Evolutionary conservation across 2,888 invertebrate species (phyloP).

Genomic region (Lasioglossum pauxillum): DNA sequence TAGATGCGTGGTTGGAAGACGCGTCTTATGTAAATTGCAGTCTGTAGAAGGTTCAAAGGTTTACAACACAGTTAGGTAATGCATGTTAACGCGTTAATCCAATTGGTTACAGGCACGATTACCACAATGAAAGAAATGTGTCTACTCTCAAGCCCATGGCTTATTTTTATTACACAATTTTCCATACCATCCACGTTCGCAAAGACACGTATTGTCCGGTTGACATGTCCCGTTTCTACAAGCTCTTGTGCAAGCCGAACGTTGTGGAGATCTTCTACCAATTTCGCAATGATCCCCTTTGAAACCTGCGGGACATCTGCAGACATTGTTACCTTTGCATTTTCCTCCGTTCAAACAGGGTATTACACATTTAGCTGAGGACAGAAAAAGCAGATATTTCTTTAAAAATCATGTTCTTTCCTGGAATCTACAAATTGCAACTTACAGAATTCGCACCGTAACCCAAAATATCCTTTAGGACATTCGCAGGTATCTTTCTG

Average conservation of each 20-base stretch:
- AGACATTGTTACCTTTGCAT: constrained; percentile 95
- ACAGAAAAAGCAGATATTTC: constrained; percentile 22
- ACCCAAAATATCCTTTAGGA: constrained; percentile 95
- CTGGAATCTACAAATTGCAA: constrained; percentile 72
- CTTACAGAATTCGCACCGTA: constrained; percentile 96
- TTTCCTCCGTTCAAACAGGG: constrained; percentile 96
- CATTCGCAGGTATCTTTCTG: constrained; percentile 97
- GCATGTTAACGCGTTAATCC: constrained; percentile 34
- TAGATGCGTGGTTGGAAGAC: constrained; percentile 13
- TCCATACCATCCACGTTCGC: constrained; percentile 94
- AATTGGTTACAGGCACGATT: constrained; percentile 49
- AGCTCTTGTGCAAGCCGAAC: constrained; percentile 90
- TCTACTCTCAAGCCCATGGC: constrained; percentile 82
- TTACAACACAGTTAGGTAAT: neutral
- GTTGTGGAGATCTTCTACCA: constrained; percentile 88
- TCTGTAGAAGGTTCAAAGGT: neutral
- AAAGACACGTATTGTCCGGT: constrained; percentile 90
- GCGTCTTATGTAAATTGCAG: neutral
- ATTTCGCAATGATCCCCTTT: constrained; percentile 97
- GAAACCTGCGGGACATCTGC: constrained; percentile 93
- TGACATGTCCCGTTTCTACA: constrained; percentile 93
- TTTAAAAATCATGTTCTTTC: neutral
- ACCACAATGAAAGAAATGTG: constrained; percentile 41
- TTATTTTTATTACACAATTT: constrained; percentile 92
- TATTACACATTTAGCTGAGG: constrained; percentile 93